Evolutionary conservation across 2,888 invertebrate genomes (phyloP).

Genomic region (Synanthedon vespiformis): DNA sequence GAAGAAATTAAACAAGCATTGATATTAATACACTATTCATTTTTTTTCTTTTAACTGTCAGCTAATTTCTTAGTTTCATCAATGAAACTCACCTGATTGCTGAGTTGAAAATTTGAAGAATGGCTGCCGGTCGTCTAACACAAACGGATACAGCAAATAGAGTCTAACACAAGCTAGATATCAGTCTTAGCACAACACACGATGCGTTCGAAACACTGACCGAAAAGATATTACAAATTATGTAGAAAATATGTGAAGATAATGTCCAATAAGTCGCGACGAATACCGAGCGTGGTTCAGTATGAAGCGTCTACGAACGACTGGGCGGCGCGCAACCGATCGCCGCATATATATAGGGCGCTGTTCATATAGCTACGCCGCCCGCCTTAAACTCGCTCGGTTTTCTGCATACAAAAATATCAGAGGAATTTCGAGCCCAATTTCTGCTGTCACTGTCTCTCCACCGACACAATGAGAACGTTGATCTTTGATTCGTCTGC

Average conservation of each 20-base stretch:
- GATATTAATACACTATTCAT: too few species aligned
- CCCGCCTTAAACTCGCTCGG: constrained; percentile 42
- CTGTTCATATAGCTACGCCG: constrained; percentile 22
- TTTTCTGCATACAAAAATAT: constrained; percentile 60
- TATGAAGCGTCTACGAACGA: constrained; percentile 33
- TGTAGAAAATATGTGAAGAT: not conserved
- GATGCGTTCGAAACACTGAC: constrained; percentile 18
- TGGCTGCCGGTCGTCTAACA: not conserved
- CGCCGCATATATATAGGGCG: constrained; percentile 50
- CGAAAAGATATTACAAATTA: constrained; percentile 12
- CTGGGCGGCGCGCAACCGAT: constrained; percentile 51
- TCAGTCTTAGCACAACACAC: constrained; percentile 34
- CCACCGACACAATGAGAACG: constrained; percentile 60
- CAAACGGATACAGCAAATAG: too few species aligned
- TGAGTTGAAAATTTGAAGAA: not conserved
- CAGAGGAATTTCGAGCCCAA: constrained; percentile 61
- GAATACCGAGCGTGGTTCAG: constrained; percentile 21
- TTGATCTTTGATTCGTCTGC: constrained; percentile 53
- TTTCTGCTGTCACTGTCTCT: constrained; percentile 59
- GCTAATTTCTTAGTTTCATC: constrained; percentile 1
- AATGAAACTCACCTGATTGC: constrained; percentile 21
- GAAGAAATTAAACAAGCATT: too few species aligned
- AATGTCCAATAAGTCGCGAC: not conserved
- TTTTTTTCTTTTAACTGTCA: too few species aligned
- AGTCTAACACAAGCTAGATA: constrained; percentile 8